Conservation (phyloP, 2,113 vertebrate species). For the Cettia cetti region DNA sequence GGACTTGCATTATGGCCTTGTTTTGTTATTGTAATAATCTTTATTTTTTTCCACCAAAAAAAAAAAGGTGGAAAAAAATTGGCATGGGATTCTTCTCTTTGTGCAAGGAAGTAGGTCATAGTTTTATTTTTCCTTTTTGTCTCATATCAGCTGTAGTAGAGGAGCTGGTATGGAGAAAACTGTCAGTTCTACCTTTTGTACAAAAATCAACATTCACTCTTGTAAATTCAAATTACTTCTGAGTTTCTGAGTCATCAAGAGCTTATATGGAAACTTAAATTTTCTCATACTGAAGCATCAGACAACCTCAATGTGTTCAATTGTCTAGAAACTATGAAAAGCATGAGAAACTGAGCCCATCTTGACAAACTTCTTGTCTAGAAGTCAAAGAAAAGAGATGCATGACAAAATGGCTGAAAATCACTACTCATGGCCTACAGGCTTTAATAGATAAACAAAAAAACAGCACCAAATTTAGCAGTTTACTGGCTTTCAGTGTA, state of each 20-base stretch:
- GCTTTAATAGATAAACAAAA: neutral
- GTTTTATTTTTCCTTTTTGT: neutral
- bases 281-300: neutral
- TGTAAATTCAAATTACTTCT: neutral
- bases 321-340: neutral
- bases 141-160: neutral
- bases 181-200: neutral
- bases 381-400: neutral
- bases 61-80: neutral
- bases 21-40: neutral
- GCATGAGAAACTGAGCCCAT: neutral
- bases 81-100: neutral
- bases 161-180: neutral
- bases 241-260: neutral
- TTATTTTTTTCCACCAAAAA: neutral
- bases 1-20: rapidly evolving
- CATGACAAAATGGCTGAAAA: neutral
- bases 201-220: neutral
- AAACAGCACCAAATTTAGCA: rapidly evolving
- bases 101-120: neutral
- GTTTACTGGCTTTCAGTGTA: neutral
- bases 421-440: neutral
- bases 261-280: neutral
- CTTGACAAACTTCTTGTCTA: neutral
- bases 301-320: neutral